Evolutionary conservation across 2,888 invertebrate species (phyloP), one percentile per base, ranked within the genome.

Genomic region (Apotomis turbidana): DNA sequence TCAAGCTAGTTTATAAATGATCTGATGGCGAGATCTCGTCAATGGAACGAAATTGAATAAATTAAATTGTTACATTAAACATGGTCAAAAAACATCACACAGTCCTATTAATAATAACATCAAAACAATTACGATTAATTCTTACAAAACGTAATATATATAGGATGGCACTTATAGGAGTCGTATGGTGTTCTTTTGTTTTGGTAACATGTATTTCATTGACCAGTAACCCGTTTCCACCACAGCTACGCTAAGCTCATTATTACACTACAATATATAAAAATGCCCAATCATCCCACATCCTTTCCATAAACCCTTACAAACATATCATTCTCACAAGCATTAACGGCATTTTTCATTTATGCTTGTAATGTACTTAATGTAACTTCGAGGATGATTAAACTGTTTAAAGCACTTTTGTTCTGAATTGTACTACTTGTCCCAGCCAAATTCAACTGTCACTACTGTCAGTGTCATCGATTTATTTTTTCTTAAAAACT

Each of bases 171-270:
- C 59, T 58, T 59, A 13, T 38, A 64, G 13, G 12, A 62, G 44
- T 70, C 52, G 64, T 54, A 41, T 64, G 27, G 52, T 15, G 52
- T 52, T 70, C 0, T 9, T 63, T 10, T 38, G 46, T 59, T n/a
- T 51, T 52, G n/a, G 38, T 63, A 63, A 54, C 58, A 52, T 73
- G 66, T 66, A 73, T 76, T 36, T 74, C 75, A 74, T 74, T 73
- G 10, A 76, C 71, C 70, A 80, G 73, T 77, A 68, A 68, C 58
- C 68, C 72, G 68, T 77, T 78, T 71, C 78, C 77, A 77, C 74
- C 76, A 78, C 73, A 13, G 58, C 60, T 70, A 51, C 51, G 79
- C 80, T 82, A 83, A 83, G 84, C 83, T 83, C 81, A 79, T 76
- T 36, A 74, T 74, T 73, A 74, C 67, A 72, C 77, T 75, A 79